Evolutionary conservation across 2,113 vertebrate genomes (phyloP).

Genomic region (Sebastes fasciatus): DNA sequence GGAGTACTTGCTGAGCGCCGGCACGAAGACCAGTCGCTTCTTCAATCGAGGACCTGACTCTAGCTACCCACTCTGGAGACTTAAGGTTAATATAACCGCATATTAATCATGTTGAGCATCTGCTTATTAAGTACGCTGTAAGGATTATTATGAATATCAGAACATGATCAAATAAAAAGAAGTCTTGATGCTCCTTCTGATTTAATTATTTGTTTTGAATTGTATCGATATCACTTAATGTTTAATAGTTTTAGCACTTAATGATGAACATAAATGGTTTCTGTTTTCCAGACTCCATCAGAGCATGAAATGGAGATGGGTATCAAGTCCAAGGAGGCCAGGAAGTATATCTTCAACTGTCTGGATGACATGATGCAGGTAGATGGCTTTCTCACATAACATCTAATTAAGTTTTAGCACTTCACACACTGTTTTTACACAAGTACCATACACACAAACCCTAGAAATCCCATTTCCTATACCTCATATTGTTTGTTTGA

Average conservation of each 20-base stretch:
- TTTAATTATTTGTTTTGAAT: not conserved
- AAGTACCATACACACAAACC: not conserved
- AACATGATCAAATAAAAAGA: not conserved
- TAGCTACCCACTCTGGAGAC: conserved; percentile 96
- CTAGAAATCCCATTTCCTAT: not conserved
- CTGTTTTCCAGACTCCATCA: conserved; percentile 88
- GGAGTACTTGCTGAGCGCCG: conserved; percentile 96
- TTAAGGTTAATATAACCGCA: conserved; percentile 87
- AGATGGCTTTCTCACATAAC: not conserved
- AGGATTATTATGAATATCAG: not conserved
- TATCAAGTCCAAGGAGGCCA: conserved; percentile 98
- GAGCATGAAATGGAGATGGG: conserved; percentile 98
- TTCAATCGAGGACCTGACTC: conserved; percentile 97
- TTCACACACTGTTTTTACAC: not conserved
- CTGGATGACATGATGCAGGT: conserved; percentile 99
- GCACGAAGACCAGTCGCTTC: conserved; percentile 97
- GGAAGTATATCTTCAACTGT: conserved; percentile 99
- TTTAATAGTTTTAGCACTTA: not conserved
- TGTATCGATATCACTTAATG: not conserved
- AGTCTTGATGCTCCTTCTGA: not conserved
- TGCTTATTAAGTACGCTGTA: not conserved
- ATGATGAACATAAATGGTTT: conserved; percentile 28
- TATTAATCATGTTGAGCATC: not conserved
- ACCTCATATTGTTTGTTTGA: not conserved
- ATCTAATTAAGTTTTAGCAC: not conserved